Conservation (phyloP, 2,113 vertebrate species). For the Phylloscopus whistleri region DNA sequence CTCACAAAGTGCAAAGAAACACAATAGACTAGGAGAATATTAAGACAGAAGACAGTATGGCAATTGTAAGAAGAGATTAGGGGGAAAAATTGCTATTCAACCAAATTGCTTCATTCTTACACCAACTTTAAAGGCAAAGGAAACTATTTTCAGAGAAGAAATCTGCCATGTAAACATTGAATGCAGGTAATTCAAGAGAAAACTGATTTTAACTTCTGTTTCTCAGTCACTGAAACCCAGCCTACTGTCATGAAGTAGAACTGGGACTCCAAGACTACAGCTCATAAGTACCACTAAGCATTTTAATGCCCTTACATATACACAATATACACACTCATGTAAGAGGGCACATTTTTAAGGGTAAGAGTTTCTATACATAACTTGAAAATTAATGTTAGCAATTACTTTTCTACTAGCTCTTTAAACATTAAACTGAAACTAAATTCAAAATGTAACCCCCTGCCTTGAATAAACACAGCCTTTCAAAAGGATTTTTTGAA, state of each 20-base stretch:
- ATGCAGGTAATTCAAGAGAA: background rate
- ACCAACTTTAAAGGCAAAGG: background rate
- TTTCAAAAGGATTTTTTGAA: background rate
- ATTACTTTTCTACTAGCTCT: background rate
- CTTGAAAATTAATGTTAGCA: background rate
- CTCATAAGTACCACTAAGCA: background rate
- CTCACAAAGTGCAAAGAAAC: background rate
- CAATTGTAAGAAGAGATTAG: background rate
- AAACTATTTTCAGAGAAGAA: background rate
- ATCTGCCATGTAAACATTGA: background rate
- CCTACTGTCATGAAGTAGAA: background rate
- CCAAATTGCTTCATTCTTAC: background rate
- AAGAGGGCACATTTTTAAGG: background rate
- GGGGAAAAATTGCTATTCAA: background rate
- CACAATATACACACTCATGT: background rate
- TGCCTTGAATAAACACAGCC: background rate
- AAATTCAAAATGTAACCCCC: background rate
- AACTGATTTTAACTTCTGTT: background rate
- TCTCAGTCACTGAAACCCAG: background rate
- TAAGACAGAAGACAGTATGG: background rate
- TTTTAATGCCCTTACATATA: background rate
- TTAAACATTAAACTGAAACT: background rate
- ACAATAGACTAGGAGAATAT: background rate
- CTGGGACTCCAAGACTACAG: background rate
- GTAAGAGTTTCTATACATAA: background rate